Conservation (phyloP, 1,140 invertebrate genomes). For the Drosophila kepulauana region DNA sequence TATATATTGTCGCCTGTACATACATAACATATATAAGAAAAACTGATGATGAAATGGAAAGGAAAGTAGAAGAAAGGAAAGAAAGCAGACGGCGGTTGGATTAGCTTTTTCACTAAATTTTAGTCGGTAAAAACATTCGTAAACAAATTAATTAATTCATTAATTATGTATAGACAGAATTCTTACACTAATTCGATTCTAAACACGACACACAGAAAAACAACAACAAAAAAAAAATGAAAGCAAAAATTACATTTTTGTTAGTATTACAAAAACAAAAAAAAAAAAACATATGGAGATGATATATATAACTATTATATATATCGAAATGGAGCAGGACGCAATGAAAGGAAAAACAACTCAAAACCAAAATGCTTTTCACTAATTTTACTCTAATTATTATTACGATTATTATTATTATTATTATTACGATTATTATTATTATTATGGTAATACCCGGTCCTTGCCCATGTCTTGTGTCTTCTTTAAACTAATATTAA, state of each 20-base stretch:
- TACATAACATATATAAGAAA: slow-evolving; percentile 15
- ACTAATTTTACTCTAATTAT: slow-evolving; percentile 48
- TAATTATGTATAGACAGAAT: slow-evolving; percentile 27
- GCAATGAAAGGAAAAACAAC: slow-evolving; percentile 32
- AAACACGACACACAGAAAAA: slow-evolving; percentile 1
- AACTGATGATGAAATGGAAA: background rate
- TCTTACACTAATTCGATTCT: slow-evolving; percentile 16
- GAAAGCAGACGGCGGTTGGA: slow-evolving; percentile 20
- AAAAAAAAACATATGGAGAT: background rate
- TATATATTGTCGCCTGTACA: slow-evolving; percentile 26
- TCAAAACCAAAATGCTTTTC: slow-evolving; percentile 62
- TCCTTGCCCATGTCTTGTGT: slow-evolving; percentile 33
- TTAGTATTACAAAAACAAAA: slow-evolving; percentile 53
- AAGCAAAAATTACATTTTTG: slow-evolving; percentile 57
- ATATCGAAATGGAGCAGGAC: slow-evolving; percentile 10
- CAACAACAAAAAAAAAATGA: slow-evolving; percentile 17
- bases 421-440: slow-evolving; percentile 19
- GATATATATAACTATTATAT: slow-evolving; percentile 30
- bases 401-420: slow-evolving; percentile 15
- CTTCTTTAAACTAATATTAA: slow-evolving; percentile 18
- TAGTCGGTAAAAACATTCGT: slow-evolving; percentile 26
- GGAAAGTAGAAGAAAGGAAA: background rate
- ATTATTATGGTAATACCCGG: slow-evolving; percentile 2
- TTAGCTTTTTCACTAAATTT: slow-evolving; percentile 59
- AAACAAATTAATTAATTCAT: slow-evolving; percentile 26